These are phyloP conservation scores for Alouatta palliata DNA, from an alignment of 2,113 vertebrate species.

Conservation along the genomic window DNA sequence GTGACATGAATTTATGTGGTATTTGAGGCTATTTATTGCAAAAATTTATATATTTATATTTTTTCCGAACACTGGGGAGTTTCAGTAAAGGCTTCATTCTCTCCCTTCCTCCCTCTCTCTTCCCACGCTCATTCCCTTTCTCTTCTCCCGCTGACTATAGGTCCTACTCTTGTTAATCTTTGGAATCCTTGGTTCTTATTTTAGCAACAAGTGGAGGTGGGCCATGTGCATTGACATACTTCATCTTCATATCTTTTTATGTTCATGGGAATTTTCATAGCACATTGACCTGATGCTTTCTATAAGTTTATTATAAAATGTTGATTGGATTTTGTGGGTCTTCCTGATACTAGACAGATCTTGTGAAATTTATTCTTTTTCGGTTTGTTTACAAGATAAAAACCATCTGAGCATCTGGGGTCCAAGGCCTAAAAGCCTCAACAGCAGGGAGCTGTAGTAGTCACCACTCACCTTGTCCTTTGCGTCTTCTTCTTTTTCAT, in stretches of 20 bases:
- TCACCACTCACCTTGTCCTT: neutral
- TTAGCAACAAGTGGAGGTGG: neutral
- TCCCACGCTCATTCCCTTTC: neutral
- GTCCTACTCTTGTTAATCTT: neutral
- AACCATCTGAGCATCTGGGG: neutral
- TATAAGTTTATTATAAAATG: neutral
- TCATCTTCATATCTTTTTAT: slow-evolving; percentile 20
- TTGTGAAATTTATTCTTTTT: neutral
- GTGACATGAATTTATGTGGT: neutral
- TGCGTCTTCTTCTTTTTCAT: neutral
- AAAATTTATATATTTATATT: neutral
- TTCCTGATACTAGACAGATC: neutral
- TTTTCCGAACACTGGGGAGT: neutral
- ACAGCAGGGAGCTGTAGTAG: neutral
- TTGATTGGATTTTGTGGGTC: neutral
- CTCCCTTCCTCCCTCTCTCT: too few species aligned
- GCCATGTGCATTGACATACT: neutral
- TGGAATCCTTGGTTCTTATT: neutral
- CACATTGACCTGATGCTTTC: neutral
- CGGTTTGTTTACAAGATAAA: slow-evolving; percentile 3
- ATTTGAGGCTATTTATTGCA: neutral
- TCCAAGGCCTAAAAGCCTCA: neutral
- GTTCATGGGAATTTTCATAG: neutral
- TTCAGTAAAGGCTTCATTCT: neutral
- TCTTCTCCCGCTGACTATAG: neutral